Base-by-base conservation (phyloP, 2,888 invertebrate species). In the Plagiodera versicolora region DNA sequence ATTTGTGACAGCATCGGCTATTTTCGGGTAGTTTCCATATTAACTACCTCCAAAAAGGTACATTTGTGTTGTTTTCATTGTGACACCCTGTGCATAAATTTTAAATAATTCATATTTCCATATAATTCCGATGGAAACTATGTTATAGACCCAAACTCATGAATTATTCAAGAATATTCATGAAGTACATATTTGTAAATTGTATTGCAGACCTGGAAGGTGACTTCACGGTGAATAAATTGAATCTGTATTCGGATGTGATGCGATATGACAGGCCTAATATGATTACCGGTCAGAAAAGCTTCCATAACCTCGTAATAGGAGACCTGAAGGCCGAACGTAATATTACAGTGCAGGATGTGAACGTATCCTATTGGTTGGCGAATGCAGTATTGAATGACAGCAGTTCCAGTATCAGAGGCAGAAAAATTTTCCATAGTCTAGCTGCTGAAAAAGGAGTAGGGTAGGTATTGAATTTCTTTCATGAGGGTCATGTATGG, bases 221-320 rank as follows among this genome's bases (percentile, higher is more conserved):
- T 8, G 66, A 73, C 16, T 79, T 74, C 65, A 72, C 69, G 4
- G 77, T 87, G 16, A 87, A 87, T 69, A 74, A 79, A 61, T 72
- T 84, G 47, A 80, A 84, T 75, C 75, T 87, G 20, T 71, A 77
- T 11, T 77, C 77, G 8, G 86, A 87, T 67, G 76, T 87, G 16
- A 77, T 85, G 65, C 79, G 81, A 46, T 75, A 77, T 51, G 82
- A 83, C 63, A 54, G 71, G 53, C 55, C 67, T 18, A 84, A 83
- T 71, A 69, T 78, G 2, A 72, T 86, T 1, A 81, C 79, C 1
- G 82, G 83, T 2, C 70, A 69, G 1, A 84, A 84, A 75, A 71
- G 51, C 39, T 72, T 84, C 32, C 50, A 74, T 5, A 74, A 76
- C 55, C 72, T 83, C n/a, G 67, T 67, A 16, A 77, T 81, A 0